Conservation (phyloP, 2,888 invertebrate species). For the Drosophila hamatofila region DNA sequence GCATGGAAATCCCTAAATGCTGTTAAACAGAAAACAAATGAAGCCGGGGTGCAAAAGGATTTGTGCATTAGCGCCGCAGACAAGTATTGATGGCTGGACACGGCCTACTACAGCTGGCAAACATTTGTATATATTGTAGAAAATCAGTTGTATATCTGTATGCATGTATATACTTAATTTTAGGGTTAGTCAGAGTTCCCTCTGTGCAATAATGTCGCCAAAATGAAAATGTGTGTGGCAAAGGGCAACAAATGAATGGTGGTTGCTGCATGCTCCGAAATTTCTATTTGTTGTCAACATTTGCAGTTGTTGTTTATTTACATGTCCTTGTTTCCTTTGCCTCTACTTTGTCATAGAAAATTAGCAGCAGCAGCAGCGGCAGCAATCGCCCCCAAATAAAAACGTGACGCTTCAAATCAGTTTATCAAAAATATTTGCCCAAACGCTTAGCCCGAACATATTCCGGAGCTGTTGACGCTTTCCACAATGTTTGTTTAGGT, state of each 20-base stretch:
- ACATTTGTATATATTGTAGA: slow-evolving; percentile 40
- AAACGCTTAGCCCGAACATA: slow-evolving; percentile 68
- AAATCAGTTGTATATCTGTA: slow-evolving; percentile 43
- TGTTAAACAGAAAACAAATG: slow-evolving; percentile 83
- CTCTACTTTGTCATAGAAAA: slow-evolving; percentile 55
- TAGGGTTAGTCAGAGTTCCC: slow-evolving; percentile 44
- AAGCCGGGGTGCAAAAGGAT: slow-evolving; percentile 69
- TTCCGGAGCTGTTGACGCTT: slow-evolving; percentile 67
- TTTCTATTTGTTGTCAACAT: slow-evolving; percentile 61
- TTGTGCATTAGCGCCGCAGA: slow-evolving; percentile 66
- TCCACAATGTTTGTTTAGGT: slow-evolving; percentile 67
- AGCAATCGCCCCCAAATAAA: background rate
- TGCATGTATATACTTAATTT: slow-evolving; percentile 27
- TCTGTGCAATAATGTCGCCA: slow-evolving; percentile 51
- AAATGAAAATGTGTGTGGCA: slow-evolving; percentile 43
- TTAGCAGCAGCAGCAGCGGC: slow-evolving; percentile 54
- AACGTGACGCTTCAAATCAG: slow-evolving; percentile 64
- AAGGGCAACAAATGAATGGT: slow-evolving; percentile 48
- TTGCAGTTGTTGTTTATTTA: slow-evolving; percentile 69
- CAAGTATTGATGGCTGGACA: slow-evolving; percentile 73
- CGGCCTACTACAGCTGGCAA: slow-evolving; percentile 22
- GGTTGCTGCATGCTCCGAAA: slow-evolving; percentile 44
- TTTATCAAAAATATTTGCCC: slow-evolving; percentile 74
- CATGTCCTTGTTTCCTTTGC: slow-evolving; percentile 21
- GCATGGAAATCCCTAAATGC: slow-evolving; percentile 78